Evolutionary conservation across 1,140 invertebrate genomes (phyloP), one percentile per base, ranked within the genome.

Genomic region (Drosophila fuyamai): DNA sequence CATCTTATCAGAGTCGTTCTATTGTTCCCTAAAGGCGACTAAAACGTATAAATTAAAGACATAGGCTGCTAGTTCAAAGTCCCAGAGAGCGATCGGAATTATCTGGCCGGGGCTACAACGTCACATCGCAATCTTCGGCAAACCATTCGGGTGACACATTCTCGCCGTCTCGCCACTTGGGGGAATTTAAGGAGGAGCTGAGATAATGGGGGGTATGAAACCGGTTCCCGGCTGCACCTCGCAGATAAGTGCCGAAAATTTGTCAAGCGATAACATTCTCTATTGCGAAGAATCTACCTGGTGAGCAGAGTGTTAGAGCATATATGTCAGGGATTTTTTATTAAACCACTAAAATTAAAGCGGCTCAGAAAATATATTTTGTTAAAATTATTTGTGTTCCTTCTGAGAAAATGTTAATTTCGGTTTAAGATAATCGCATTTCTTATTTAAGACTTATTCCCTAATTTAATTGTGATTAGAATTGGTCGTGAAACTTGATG

Each of bases 71-170:
- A 47, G 82, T 66, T 73, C 83, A 83, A 88, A 88, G 84, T 89
- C 83, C 63, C 76, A 72, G 66, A 59, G 76, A 68, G 63, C 76
- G 66, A 79, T 61, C 58, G 59, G 54, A 83, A 83, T 56, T 88
- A 88, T 88, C 84, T 83, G 79, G 35, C 41, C 56, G 48, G 55
- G 50, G 38, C 48, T 53, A 47, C 63, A 75, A 83, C 84, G 83
- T 88, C 83, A 88, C 76, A 58, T 71, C 59, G 40, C 48, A 56
- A 61, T 72, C 66, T 62, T 78, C 7, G 63, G 57, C 48, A 38
- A 68, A 83, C 60, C 81, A 50, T 79, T 81, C 73, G 70, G 72
- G 80, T 88, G 83, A 88, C 83, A 88, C 84, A 88, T 88, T 88
- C 59, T 48, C 46, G 16, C 54, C 51, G 60, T 41, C 61, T 12